Conservation (phyloP, 2,113 vertebrate genomes). For the Syrmaticus mikado region DNA sequence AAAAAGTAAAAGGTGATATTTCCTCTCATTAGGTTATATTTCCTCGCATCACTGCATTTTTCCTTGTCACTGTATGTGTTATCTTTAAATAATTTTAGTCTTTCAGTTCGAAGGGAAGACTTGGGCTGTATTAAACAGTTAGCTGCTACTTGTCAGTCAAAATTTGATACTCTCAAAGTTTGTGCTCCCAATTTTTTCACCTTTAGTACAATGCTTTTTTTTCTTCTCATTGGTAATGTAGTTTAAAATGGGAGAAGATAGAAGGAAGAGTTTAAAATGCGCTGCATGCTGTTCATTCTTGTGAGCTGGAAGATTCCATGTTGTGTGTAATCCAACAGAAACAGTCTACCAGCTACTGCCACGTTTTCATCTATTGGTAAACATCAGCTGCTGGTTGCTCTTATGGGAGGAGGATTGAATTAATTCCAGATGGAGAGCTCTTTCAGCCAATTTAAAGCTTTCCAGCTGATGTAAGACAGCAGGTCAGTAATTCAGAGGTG, state of each 20-base stretch:
- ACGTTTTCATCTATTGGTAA: slow-evolving; percentile 70
- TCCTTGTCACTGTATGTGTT: not conserved
- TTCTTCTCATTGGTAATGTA: accelerated
- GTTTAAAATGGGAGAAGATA: not conserved
- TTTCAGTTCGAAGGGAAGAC: not conserved
- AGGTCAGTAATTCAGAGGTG: slow-evolving; percentile 47
- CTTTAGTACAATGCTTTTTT: not conserved
- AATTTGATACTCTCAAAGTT: not conserved
- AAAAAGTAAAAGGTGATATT: not conserved
- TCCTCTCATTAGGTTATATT: not conserved
- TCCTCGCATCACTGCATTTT: not conserved
- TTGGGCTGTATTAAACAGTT: not conserved
- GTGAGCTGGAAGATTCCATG: not conserved
- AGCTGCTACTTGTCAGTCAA: not conserved
- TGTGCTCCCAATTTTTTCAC: not conserved
- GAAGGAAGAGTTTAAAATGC: not conserved
- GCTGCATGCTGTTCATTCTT: not conserved
- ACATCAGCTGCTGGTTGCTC: slow-evolving; percentile 50
- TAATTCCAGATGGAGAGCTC: slow-evolving; percentile 56
- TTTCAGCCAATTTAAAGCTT: slow-evolving; percentile 21
- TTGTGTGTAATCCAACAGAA: slow-evolving; percentile 6
- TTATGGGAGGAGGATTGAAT: slow-evolving; percentile 33
- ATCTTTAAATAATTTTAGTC: not conserved
- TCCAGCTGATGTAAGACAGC: slow-evolving; percentile 28
- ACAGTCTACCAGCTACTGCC: slow-evolving; percentile 31